A percentile compares a stretch with the other conserved stretches of the same genome.
Evolutionary conservation across 2,113 vertebrate species (phyloP).

Genomic region (Cololabis saira): DNA sequence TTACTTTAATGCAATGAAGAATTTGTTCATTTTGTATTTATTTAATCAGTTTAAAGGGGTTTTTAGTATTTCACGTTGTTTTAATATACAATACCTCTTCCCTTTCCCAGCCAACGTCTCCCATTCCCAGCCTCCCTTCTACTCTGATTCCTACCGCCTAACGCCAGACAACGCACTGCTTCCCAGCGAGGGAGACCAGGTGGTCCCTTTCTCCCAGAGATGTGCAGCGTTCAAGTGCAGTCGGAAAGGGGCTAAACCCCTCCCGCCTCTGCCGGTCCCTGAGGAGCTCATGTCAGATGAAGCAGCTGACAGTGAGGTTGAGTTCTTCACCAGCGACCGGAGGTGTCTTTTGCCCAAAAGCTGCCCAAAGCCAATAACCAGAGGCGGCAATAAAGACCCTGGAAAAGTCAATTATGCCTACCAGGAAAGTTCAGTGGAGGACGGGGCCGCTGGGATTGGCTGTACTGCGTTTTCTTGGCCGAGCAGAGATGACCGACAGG

Average conservation of each 20-base stretch:
- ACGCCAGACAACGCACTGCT: slow-evolving; percentile 45
- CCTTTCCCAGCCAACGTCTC: slow-evolving; percentile 49
- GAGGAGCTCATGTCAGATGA: slow-evolving; percentile 82
- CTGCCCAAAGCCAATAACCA: slow-evolving; percentile 67
- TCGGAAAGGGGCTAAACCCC: slow-evolving; percentile 86
- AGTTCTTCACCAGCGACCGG: slow-evolving; percentile 91
- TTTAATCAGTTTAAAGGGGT: neutral
- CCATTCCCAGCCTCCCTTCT: slow-evolving; percentile 49
- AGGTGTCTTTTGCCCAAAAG: slow-evolving; percentile 82
- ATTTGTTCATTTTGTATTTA: neutral
- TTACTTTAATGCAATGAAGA: slow-evolving; percentile 19
- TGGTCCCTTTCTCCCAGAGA: slow-evolving; percentile 85
- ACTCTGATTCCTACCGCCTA: slow-evolving; percentile 56
- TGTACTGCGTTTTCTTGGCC: slow-evolving; percentile 69
- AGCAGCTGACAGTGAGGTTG: slow-evolving; percentile 90
- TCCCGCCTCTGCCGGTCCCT: slow-evolving; percentile 89
- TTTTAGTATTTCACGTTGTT: slow-evolving; percentile 13
- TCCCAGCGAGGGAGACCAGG: slow-evolving; percentile 80
- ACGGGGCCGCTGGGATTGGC: slow-evolving; percentile 7
- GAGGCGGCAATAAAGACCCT: slow-evolving; percentile 84
- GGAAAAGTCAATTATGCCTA: slow-evolving; percentile 93
- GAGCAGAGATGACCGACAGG: slow-evolving; percentile 38
- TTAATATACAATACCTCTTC: slow-evolving; percentile 17
- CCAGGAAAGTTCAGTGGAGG: slow-evolving; percentile 74
- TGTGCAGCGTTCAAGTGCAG: slow-evolving; percentile 80